phyloP scores from a whole-genome alignment of 1,140 invertebrate species.

The Lordiphosa stackelbergi region DNA sequence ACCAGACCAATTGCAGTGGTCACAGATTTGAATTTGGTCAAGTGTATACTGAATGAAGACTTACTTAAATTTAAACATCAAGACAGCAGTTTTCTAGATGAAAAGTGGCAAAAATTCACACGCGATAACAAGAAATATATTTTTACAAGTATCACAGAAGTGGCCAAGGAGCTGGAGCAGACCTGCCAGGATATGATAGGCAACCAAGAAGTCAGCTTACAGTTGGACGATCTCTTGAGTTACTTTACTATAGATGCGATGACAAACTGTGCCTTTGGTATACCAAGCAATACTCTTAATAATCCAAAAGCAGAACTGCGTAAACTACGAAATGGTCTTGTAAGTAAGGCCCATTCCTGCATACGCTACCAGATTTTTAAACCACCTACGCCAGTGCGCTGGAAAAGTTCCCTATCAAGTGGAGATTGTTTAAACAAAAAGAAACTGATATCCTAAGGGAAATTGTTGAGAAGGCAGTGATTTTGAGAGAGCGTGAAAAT shows the following conservation, averaged over 20 bases:
- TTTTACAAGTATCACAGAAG: slow-evolving; percentile 77
- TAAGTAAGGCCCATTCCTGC: no score
- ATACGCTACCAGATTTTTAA: background rate
- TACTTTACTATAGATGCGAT: slow-evolving; percentile 73
- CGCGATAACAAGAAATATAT: slow-evolving; percentile 79
- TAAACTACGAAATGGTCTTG: background rate
- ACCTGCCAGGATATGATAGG: slow-evolving; percentile 27
- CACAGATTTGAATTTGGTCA: slow-evolving; percentile 79
- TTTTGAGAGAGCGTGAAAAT: slow-evolving; percentile 77
- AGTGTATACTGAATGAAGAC: slow-evolving; percentile 79
- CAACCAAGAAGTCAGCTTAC: slow-evolving; percentile 5
- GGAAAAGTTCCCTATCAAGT: no score
- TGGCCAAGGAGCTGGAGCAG: slow-evolving; percentile 68
- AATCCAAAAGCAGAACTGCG: slow-evolving; percentile 78
- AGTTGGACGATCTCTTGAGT: slow-evolving; percentile 41
- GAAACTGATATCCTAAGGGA: slow-evolving; percentile 77
- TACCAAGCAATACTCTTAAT: slow-evolving; percentile 78
- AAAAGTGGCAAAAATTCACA: slow-evolving; percentile 78
- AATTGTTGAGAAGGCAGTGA: slow-evolving; percentile 76
- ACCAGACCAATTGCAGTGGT: slow-evolving; percentile 78
- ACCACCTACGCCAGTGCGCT: no score
- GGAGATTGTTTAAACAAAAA: background rate
- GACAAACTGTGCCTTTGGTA: slow-evolving; percentile 80
- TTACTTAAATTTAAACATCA: slow-evolving; percentile 78
- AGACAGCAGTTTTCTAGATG: no score